These are phyloP conservation scores for Sinopyrophorus schimmeli DNA, from an alignment of 2,888 invertebrate species.

Conservation along the genomic window DNA sequence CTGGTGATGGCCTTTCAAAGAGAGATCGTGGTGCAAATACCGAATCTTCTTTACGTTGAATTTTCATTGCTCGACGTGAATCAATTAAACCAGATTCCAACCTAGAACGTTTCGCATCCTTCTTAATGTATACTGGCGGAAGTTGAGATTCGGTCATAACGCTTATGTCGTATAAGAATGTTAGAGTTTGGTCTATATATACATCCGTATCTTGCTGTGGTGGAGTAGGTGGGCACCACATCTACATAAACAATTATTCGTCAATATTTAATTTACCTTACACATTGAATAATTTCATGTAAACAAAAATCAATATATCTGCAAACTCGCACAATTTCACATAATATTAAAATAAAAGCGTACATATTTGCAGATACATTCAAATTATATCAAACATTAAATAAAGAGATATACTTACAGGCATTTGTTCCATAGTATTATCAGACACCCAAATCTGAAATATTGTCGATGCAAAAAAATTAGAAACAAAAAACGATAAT, in stretches of 20 bases:
- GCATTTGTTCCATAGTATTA: constrained; percentile 74
- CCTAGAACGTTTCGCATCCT: constrained; percentile 73
- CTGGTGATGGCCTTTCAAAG: constrained; percentile 78
- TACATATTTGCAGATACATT: no score
- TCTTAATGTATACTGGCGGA: constrained; percentile 79
- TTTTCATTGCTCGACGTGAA: constrained; percentile 64
- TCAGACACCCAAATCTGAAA: constrained; percentile 77
- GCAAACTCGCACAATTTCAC: no score
- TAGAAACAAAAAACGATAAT: constrained; percentile 11
- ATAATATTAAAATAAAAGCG: no score
- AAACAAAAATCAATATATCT: no score
- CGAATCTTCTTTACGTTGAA: constrained; percentile 72
- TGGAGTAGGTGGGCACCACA: constrained; percentile 97
- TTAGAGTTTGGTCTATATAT: constrained; percentile 83
- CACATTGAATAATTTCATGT: no score
- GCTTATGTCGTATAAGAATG: constrained; percentile 80
- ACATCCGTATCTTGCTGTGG: constrained; percentile 91
- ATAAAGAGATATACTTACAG: constrained; percentile 65
- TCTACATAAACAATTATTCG: constrained; percentile 69
- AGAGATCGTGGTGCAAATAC: constrained; percentile 78
- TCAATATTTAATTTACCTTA: no score
- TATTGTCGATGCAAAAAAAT: constrained; percentile 24
- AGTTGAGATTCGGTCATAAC: constrained; percentile 77
- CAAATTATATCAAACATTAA: not conserved
- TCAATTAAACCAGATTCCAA: constrained; percentile 63